Evolutionary conservation across 2,888 invertebrate species (phyloP).

Genomic region (Ametastegia equiseti): DNA sequence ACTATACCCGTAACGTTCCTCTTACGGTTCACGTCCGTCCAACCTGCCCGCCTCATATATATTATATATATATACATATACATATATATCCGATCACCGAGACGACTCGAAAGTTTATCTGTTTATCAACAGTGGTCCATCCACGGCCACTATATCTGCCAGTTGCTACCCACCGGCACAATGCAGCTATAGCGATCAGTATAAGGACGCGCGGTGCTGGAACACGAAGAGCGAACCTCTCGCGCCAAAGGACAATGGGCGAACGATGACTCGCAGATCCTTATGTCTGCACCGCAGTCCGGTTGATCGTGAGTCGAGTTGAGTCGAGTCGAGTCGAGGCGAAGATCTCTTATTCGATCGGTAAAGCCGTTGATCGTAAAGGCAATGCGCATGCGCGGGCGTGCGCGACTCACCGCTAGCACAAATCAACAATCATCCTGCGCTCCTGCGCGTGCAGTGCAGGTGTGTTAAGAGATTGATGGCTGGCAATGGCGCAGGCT

Average conservation of each 20-base stretch:
- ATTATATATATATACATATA: no score
- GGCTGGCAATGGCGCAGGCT: conserved; percentile 16
- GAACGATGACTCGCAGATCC: conserved; percentile 63
- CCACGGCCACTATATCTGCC: conserved; percentile 53
- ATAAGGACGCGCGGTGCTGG: not conserved
- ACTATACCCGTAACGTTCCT: conserved; percentile 46
- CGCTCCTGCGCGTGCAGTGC: not conserved
- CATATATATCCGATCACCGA: conserved; percentile 52
- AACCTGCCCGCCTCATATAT: no score
- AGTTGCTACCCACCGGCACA: conserved; percentile 48
- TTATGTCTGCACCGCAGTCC: no score
- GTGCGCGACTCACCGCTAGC: not conserved
- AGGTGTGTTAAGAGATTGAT: conserved; percentile 37
- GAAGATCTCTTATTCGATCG: conserved; percentile 18
- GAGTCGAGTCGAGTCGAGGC: conserved; percentile 11
- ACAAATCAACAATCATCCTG: not conserved
- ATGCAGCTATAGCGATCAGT: no score
- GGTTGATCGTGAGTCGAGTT: no score
- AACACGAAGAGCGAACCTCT: conserved; percentile 52
- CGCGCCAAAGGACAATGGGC: conserved; percentile 56
- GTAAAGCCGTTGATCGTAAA: not conserved
- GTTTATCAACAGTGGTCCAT: conserved; percentile 64
- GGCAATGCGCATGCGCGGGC: not conserved
- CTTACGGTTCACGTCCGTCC: conserved; percentile 45
- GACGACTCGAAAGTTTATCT: conserved; percentile 60